A percentile compares a stretch with the other conserved stretches of the same genome.
Conservation (phyloP, 2,113 vertebrate species). For the Semicossyphus pulcher region DNA sequence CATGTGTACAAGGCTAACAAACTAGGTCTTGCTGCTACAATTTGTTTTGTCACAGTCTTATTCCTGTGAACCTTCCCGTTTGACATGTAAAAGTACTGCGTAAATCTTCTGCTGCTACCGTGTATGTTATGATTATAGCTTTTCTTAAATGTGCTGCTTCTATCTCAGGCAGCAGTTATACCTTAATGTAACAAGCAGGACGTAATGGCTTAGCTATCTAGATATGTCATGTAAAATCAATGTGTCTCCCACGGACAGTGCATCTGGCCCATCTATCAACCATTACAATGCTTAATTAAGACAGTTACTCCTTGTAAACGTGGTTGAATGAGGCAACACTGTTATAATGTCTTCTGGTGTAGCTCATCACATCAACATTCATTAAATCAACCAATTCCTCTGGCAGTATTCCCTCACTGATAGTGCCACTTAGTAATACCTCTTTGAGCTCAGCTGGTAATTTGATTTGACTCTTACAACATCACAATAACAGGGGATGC, state of each 20-base stretch:
- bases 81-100: slow-evolving; percentile 8
- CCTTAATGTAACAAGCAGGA: slow-evolving; percentile 38
- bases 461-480: slow-evolving; percentile 61
- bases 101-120: neutral
- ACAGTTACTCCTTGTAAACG: slow-evolving; percentile 64
- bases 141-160: slow-evolving; percentile 13
- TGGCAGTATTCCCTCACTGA: slow-evolving; percentile 52
- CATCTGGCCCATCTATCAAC: slow-evolving; percentile 64
- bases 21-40: slow-evolving; percentile 70
- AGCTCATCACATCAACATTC: slow-evolving; percentile 53
- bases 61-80: slow-evolving; percentile 35
- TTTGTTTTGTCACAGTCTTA: slow-evolving; percentile 70
- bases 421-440: slow-evolving; percentile 55
- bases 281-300: slow-evolving; percentile 72
- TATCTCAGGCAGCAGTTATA: slow-evolving; percentile 23
- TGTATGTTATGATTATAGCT: slow-evolving; percentile 2
- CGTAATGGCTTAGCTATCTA: slow-evolving; percentile 55
- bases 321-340: slow-evolving; percentile 45
- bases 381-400: slow-evolving; percentile 63
- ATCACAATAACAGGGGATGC: slow-evolving; percentile 42
- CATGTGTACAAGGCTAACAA: slow-evolving; percentile 78
- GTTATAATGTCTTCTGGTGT: slow-evolving; percentile 47
- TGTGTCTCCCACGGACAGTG: slow-evolving; percentile 60
- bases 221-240: slow-evolving; percentile 75
- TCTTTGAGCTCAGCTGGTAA: slow-evolving; percentile 57